Conservation (phyloP, 1,140 invertebrate genomes). For the Pachypeltis micranthus region DNA sequence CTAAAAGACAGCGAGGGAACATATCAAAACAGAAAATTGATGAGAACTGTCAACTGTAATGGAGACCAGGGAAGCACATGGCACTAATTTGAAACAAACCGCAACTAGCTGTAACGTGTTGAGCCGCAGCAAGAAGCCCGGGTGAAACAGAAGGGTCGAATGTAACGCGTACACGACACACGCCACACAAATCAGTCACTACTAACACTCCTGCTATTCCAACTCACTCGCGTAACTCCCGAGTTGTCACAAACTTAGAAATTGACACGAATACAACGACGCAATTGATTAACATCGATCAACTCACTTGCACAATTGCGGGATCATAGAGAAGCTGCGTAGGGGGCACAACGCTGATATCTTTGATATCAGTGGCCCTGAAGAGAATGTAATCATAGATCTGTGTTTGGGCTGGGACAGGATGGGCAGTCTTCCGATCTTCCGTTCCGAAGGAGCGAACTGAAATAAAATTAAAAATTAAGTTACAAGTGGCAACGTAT, state of each 20-base stretch:
- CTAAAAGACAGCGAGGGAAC: no score
- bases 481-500: no score
- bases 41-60: neutral
- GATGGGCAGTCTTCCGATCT: conserved; percentile 84
- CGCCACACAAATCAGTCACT: neutral
- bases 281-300: no score
- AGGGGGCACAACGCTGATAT: conserved; percentile 82
- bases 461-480: no score
- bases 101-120: neutral
- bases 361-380: conserved; percentile 95
- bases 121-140: no score
- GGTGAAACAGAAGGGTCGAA: neutral
- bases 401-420: conserved; percentile 89
- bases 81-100: neutral
- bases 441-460: conserved; percentile 98
- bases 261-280: neutral
- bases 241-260: neutral
- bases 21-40: no score
- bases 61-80: no score
- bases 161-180: neutral
- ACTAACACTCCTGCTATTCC: neutral
- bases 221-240: neutral
- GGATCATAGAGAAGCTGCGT: conserved; percentile 63
- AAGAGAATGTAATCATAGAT: conserved; percentile 99
- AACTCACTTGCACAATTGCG: conserved; percentile 60